Evolutionary conservation across 2,797 vertebrate genomes (phyloP).

Genomic region (Rhincodon typus): DNA sequence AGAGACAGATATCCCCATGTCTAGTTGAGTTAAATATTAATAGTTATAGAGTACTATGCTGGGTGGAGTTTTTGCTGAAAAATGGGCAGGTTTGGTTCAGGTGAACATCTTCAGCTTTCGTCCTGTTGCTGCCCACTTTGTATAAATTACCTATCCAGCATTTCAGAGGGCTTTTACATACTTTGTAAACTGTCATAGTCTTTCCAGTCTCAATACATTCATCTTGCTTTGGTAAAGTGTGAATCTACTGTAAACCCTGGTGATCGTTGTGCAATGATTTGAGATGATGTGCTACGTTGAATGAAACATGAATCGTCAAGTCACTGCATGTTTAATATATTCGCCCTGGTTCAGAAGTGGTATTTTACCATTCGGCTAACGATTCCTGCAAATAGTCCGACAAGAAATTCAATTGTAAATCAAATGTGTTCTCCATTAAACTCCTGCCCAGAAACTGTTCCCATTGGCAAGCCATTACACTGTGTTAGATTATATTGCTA

Average conservation of each 20-base stretch:
- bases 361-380: background rate
- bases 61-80: no score
- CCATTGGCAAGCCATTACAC: background rate
- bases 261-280: background rate
- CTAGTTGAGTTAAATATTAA: background rate
- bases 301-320: background rate
- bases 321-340: background rate
- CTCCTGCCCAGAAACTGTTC: no score
- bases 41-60: background rate
- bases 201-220: background rate
- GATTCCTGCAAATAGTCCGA: background rate
- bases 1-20: background rate
- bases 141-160: background rate
- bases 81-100: background rate
- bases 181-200: background rate
- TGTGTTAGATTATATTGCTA: background rate
- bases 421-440: background rate
- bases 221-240: background rate
- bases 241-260: background rate
- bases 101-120: background rate
- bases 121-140: background rate
- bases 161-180: background rate
- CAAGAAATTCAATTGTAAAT: background rate
- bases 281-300: background rate
- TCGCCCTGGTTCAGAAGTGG: background rate